Evolutionary conservation across 2,797 vertebrate genomes (phyloP).

Genomic region (Hephaestus fuliginosus): DNA sequence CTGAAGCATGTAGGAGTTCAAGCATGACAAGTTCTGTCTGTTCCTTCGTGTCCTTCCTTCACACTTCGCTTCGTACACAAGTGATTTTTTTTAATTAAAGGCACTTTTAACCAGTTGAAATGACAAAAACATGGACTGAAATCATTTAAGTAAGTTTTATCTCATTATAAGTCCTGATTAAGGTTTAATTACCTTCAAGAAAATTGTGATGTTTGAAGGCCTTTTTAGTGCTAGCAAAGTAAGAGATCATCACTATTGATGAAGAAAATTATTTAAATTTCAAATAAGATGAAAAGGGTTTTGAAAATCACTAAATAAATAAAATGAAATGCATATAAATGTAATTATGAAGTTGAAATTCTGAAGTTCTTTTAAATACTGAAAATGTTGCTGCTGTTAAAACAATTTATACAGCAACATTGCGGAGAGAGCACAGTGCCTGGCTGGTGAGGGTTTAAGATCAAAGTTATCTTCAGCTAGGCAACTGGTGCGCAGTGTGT

Average conservation of each 20-base stretch:
- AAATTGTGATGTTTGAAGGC: neutral
- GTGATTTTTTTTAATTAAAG: neutral
- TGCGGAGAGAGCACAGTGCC: neutral
- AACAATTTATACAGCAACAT: neutral
- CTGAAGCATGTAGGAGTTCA: slow-evolving; percentile 55
- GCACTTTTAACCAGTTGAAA: neutral
- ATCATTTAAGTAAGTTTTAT: neutral
- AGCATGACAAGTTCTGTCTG: slow-evolving; percentile 40
- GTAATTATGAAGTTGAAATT: too few species aligned
- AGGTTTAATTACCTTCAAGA: neutral
- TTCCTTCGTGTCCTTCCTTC: neutral
- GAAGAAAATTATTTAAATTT: neutral
- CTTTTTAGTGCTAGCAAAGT: neutral
- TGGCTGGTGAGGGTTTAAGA: neutral
- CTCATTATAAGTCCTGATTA: neutral
- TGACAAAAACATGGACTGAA: neutral
- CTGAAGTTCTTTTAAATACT: neutral
- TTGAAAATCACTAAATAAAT: neutral
- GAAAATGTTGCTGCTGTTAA: neutral
- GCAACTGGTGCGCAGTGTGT: neutral
- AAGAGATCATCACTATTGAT: neutral
- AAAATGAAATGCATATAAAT: too few species aligned
- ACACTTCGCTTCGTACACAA: slow-evolving; percentile 21
- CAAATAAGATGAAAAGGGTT: neutral
- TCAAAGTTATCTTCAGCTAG: neutral